Base-by-base conservation (phyloP, 2,797 vertebrate species). In the Numenius phaeopus region DNA sequence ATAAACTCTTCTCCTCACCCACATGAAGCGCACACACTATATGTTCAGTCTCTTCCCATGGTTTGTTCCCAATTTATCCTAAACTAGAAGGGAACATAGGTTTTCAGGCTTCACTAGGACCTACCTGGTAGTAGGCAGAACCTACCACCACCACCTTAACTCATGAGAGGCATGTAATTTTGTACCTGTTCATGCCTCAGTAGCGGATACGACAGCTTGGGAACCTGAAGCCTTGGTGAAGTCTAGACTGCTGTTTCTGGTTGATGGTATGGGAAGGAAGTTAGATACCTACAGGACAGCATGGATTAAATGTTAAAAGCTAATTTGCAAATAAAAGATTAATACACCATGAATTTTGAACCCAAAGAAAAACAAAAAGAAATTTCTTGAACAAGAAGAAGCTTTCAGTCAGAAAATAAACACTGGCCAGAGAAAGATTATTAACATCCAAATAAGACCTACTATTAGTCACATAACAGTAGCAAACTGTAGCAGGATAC, bases 121-220 rank as follows among this genome's bases (percentile, higher is more conserved):
- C 17, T 54, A 22, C 16, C 16, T 29, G 19, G 7, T 3, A 0
- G 27, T 5, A 37, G 27, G 9, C 8, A 77, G 57, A 62, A 64
- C 10, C 4, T 57, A n/a, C 22, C 5, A 34, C 2, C 14, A 47
- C 9, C 19, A 23, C 3, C 7, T 6, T 20, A 52, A 0, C 8
- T 54, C 32, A 54, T 20, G 0, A 79, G 44, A 85, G 34, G 19
- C 3, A 62, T 0, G 0, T 9, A 12, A 39, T 80, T 73, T 52
- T 64, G 1, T 29, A 6, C 6, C 19, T 66, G 2, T 27, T 76
- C 26, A 15, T 20, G 4, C 18, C 10, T 26, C 39, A 59, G 40
- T 9, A 32, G 11, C 0, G 2, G 10, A n/a, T n/a, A 42, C 0
- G 0, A 67, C 4, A 54, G 10, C 18, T 12, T 66, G 32, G 15